Evolutionary conservation across 2,797 vertebrate species (phyloP), one percentile per base, ranked within the genome.

Genomic region (Tiaroga cobitis): DNA sequence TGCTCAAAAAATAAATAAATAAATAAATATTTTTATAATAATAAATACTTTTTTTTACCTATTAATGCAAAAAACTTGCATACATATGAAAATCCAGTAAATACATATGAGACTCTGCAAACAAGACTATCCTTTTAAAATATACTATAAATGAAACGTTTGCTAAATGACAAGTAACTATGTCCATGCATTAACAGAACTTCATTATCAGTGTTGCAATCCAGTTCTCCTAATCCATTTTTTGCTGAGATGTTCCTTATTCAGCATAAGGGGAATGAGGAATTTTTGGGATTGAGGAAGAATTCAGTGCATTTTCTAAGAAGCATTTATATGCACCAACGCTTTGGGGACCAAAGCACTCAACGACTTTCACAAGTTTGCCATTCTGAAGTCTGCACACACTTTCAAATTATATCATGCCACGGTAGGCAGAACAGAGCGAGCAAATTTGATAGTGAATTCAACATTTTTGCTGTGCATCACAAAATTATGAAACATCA

Each of bases 321-420:
- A 34, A 5, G 3, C 19, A 46, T 67, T 80, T 80, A 46, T 59
- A 80, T 1, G 59, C 61, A 32, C 32, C 41, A 67, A 65, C 13
- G 41, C 61, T 80, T 80, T 80, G 41, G 41, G 26, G 41, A 80
- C 76, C 39, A 79, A 43, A 63, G 76, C n/a, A 79, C 76, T 79
- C n/a, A 29, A 63, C 37, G 3, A 63, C 56, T 79, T 79, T 21
- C 37, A 29, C 16, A 43, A 63, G 37, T 79, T 79, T 63, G 56
- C 8, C 54, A 43, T 63, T 79, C n/a, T 63, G 37, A 63, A 63
- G 59, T 63, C 76, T 43, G 39, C 39, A 63, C 26, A 63, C 39
- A 63, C 59, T 43, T 63, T 63, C 5, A 79, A 29, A 63, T 43
- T 21, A 63, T 43, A 79, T 67, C 61, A 34, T 80, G 59, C 26